Conservation (phyloP, 2,797 vertebrate species). For the Sebastes ruberrimus region DNA sequence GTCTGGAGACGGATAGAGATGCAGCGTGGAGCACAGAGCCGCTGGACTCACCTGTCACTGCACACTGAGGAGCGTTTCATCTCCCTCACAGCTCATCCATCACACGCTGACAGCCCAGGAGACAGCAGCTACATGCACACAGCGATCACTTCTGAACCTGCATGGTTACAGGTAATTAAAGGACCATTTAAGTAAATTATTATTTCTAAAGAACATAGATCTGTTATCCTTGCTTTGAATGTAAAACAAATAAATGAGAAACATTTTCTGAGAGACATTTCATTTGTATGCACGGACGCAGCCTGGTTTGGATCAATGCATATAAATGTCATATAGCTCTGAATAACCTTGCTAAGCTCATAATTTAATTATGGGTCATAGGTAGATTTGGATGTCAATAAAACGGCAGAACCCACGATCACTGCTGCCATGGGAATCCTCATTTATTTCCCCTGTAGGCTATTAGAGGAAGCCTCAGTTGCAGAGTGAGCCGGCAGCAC, state of each 20-base stretch:
- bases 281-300: not conserved
- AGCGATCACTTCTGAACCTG: slow-evolving; percentile 26
- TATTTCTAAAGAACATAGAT: not conserved
- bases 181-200: not conserved
- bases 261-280: not conserved
- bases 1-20: slow-evolving; percentile 29
- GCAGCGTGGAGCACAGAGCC: slow-evolving; percentile 16
- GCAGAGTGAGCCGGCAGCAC: not conserved
- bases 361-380: slow-evolving; percentile 47
- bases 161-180: not conserved
- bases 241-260: no score
- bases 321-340: slow-evolving; percentile 21
- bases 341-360: slow-evolving; percentile 40
- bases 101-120: slow-evolving; percentile 55
- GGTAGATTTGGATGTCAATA: slow-evolving; percentile 55
- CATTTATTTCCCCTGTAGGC: slow-evolving; percentile 38
- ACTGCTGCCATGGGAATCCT: slow-evolving; percentile 19
- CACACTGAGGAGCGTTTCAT: slow-evolving; percentile 70
- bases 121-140: slow-evolving; percentile 44
- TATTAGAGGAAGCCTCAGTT: slow-evolving; percentile 24
- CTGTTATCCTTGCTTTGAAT: not conserved
- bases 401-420: not conserved
- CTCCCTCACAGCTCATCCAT: slow-evolving; percentile 66
- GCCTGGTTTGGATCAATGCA: slow-evolving; percentile 13
- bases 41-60: slow-evolving; percentile 61